Evolutionary conservation across 2,888 invertebrate genomes (phyloP).

Genomic region (Athripsodes cinereus): DNA sequence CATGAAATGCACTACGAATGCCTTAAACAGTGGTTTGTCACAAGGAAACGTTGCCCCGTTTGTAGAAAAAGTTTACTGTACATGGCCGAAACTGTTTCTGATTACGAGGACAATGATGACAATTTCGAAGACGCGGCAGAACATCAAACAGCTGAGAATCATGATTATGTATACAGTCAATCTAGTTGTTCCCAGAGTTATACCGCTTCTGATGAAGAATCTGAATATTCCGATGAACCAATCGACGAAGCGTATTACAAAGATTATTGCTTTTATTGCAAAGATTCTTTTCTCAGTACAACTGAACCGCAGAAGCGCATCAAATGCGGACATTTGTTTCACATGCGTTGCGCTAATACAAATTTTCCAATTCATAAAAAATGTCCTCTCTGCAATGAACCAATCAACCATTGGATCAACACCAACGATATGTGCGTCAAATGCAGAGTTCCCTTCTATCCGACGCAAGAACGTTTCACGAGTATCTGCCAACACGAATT

Average conservation of each 20-base stretch:
- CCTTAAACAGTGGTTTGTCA: conserved; percentile 4
- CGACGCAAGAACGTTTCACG: not conserved
- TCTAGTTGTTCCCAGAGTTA: not conserved
- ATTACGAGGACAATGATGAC: not conserved
- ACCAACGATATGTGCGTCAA: not conserved
- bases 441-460: not conserved
- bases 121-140: not conserved
- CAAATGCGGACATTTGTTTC: not conserved
- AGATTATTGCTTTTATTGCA: not conserved
- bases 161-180: not conserved
- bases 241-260: not conserved
- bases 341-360: not conserved
- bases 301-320: not conserved
- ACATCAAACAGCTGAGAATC: not conserved
- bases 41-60: conserved; percentile 9
- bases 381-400: not conserved
- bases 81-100: not conserved
- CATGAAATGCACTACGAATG: conserved; percentile 1
- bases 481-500: not conserved
- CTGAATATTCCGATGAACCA: not conserved
- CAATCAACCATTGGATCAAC: not conserved
- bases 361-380: not conserved
- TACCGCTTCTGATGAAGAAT: not conserved
- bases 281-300: not conserved
- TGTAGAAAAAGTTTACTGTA: not conserved